These are phyloP conservation scores for Macaca fascicularis DNA, from an alignment of 2,113 vertebrate species.

Conservation along the genomic window T2T-MFA8v1.1 NC_088395.1:100391501-100392000, in stretches of 20 bases:
- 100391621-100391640: background rate
- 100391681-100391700: background rate
- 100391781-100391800: background rate
- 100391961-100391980: no score
- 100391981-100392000: background rate
- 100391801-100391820: background rate
- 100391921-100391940: background rate
- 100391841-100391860: background rate
- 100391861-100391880: background rate
- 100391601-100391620: background rate
- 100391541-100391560: constrained; percentile 18
- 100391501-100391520: constrained; percentile 40
- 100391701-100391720: background rate
- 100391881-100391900: background rate
- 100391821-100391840: background rate
- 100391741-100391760: background rate
- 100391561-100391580: background rate
- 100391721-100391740: background rate
- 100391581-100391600: background rate
- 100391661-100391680: background rate
- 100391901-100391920: background rate
- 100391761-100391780: background rate
- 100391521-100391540: background rate
- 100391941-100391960: background rate
- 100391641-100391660: background rate